Base-by-base conservation (phyloP, 2,797 vertebrate genomes). In the Eulemur coronatus region DNA sequence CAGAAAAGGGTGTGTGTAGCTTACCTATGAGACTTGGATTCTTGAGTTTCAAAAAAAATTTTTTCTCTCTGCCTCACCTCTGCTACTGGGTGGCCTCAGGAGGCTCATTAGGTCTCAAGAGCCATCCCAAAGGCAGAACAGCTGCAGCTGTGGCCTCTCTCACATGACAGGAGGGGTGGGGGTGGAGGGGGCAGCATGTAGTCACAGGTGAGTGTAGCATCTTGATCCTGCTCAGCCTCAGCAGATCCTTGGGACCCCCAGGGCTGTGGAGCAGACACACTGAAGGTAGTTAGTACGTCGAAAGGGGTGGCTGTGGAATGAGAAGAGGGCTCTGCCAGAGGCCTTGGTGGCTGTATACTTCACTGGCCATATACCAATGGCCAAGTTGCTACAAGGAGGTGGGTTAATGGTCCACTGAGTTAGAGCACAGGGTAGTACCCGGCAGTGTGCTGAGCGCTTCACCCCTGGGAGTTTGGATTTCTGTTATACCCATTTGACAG, bases 1-100 rank as follows among this genome's bases (percentile, higher is more conserved):
- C 43, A 73, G 41, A 48, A 72, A 59, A 84, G 46, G 26, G 48
- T 69, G 46, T 38, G 20, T 70, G 14, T 90, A 46, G 46, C 52
- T 91, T 46, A 69, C 12, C 43, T 50, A 18, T 41, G 55, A 89
- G 69, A 90, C 46, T 84, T 73, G n/a, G 89, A 46, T 79, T 95
- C 69, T 82, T 41, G 72, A 91, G 18, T 95, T 89, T 55, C 17
- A 46, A 63, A 63, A 80, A 65, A 41, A n/a, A 38, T 33, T 61
- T 28, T 73, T n/a, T n/a, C 33, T 67, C 14, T 70, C 41, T 92
- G 88, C 15, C 78, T 84, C n/a, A 4, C 52, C 33, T 87, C 69
- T n/a, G 7, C 50, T 82, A 69, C 57, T 24, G 13, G 41, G 15
- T 79, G 75, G 33, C 18, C 63, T 70, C 30, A n/a, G 79, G 73